Evolutionary conservation across 2,113 vertebrate species (phyloP).

Genomic region (Physeter macrocephalus): DNA sequence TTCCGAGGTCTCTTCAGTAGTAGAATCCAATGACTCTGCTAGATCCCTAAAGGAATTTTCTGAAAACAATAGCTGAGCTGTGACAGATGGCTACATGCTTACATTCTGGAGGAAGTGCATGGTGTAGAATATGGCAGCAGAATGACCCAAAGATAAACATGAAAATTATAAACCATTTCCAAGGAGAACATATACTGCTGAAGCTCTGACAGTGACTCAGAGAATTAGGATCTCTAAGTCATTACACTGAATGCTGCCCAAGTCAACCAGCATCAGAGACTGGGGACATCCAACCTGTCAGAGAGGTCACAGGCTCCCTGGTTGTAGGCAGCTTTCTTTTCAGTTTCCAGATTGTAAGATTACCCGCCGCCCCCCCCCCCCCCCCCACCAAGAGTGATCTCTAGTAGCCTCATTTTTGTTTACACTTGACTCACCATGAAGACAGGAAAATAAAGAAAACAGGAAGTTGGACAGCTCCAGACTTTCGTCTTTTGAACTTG

Average conservation of each 20-base stretch:
- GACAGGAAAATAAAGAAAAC: not conserved
- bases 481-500: not conserved
- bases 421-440: not conserved
- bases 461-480: not conserved
- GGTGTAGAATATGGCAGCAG: slow-evolving; percentile 17
- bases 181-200: not conserved
- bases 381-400: not conserved
- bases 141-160: slow-evolving; percentile 33
- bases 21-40: slow-evolving; percentile 34
- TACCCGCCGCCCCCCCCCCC: not conserved
- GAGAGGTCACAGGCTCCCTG: not conserved
- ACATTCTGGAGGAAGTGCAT: slow-evolving; percentile 4
- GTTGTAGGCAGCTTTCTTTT: not conserved
- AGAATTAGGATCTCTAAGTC: not conserved
- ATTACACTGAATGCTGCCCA: not conserved
- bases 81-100: not conserved
- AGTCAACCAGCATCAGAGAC: not conserved
- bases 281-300: not conserved
- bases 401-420: not conserved
- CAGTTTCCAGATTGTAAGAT: not conserved
- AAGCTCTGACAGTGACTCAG: not conserved
- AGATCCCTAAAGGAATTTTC: slow-evolving; percentile 35
- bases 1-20: not conserved
- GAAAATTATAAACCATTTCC: not conserved
- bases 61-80: slow-evolving; percentile 44